Percentiles rank a stretch among this genome's conserved stretches.
Conservation (phyloP, 2,797 vertebrate species). For the Sebastes iracundus region DNA sequence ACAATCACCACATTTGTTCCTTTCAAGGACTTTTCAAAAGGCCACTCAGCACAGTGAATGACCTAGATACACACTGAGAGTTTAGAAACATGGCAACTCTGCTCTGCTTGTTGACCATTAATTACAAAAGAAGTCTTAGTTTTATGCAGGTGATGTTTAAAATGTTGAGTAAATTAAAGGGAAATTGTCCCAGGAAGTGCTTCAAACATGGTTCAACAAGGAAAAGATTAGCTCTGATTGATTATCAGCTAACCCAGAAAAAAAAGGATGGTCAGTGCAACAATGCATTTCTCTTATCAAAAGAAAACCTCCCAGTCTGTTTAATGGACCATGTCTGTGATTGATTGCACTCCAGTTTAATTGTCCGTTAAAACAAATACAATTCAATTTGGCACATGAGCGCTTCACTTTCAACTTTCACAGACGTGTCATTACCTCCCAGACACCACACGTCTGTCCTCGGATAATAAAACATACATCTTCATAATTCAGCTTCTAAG, state of each 20-base stretch:
- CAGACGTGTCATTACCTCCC: not conserved
- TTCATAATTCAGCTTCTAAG: not conserved
- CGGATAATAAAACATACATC: not conserved
- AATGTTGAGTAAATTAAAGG: not conserved
- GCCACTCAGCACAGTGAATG: not conserved
- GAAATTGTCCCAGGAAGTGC: not conserved
- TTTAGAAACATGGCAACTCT: not conserved
- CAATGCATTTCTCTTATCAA: not conserved
- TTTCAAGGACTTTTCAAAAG: not conserved
- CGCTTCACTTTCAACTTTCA: not conserved
- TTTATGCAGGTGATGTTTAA: not conserved
- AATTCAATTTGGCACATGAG: constrained; percentile 1
- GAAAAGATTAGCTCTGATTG: not conserved
- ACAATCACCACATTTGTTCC: constrained; percentile 6
- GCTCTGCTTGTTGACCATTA: not conserved
- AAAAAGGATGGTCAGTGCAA: not conserved
- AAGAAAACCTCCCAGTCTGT: not conserved
- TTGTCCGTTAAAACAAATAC: constrained; percentile 7
- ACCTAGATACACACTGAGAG: not conserved
- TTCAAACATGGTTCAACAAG: not conserved
- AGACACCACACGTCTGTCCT: not conserved
- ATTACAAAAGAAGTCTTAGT: not conserved
- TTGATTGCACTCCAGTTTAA: constrained; percentile 14
- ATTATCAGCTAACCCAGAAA: not conserved
- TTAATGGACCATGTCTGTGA: not conserved